Evolutionary conservation across 2,888 invertebrate species (phyloP), one percentile per base, ranked within the genome.

Genomic region (Leptinotarsa juncta): DNA sequence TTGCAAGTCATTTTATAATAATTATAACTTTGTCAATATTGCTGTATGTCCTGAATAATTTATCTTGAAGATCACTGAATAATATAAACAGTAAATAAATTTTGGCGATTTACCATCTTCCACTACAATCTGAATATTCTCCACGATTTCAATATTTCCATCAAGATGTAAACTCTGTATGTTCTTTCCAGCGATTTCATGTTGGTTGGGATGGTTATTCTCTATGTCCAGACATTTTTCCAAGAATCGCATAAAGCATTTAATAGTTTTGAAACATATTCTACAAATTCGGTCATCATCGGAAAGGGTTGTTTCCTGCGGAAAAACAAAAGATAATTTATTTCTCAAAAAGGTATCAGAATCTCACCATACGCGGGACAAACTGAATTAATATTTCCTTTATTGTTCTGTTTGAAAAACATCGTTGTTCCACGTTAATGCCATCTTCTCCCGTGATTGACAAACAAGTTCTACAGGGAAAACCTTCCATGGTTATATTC

Each of bases 151-250:
- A 42, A 67, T 67, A 32, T 67, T 50, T 42, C 60, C 65, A 26
- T 71, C 74, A 42, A 71, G 57, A 20, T 74, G 71, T 65, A 70
- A n/a, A n/a, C 48, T 60, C 20, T 62, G 69, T 16, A 67, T 16
- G 20, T 26, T 53, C 20, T 68, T 72, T 48, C 32, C 67, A 14
- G 20, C 7, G 1, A 60, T 7, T 53, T 50, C 76, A 32, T 67
- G 12, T 32, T 42, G 42, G 42, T 71, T 65, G 23, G 14, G 32
- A 14, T 74, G 18, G 62, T 72, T 65, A 4, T 60, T 51, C 51
- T 79, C 79, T 18, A 78, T 72, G 15, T 77, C 72, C 18, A 79
- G 62, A 57, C 79, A 79, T 67, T 71, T 77, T 14, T 77, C 71
- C 12, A 79, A 57, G 32, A 79, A 79, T 57, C 53, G 60, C 23